Conservation (phyloP, 1,140 invertebrate genomes). For the Drosophila prosaltans region DNA sequence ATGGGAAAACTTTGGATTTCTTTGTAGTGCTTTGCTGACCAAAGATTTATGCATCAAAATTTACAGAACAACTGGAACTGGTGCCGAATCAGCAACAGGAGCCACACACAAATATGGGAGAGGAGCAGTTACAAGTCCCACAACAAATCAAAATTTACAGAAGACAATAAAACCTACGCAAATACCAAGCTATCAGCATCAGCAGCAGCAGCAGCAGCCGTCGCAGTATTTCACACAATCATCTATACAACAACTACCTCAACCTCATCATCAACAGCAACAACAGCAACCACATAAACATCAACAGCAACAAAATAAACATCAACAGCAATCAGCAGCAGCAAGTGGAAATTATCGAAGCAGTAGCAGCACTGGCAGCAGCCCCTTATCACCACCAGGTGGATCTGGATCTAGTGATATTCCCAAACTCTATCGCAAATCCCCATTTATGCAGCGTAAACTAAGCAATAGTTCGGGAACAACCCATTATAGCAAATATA, state of each 20-base stretch:
- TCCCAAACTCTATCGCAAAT: conserved; percentile 74
- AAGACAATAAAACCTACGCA: conserved; percentile 77
- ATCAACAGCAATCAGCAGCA: conserved; percentile 55
- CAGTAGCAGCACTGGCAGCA: conserved; percentile 36
- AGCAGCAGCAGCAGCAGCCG: conserved; percentile 50
- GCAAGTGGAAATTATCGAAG: conserved; percentile 48
- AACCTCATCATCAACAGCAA: conserved; percentile 48
- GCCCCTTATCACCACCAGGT: conserved; percentile 41
- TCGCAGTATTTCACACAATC: conserved; percentile 74
- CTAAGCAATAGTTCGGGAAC: conserved; percentile 61
- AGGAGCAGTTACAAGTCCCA: conserved; percentile 30
- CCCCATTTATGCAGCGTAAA: conserved; percentile 80
- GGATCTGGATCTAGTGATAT: conserved; percentile 41
- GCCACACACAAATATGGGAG: conserved; percentile 43
- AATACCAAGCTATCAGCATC: conserved; percentile 76
- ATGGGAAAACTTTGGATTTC: background rate
- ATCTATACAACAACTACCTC: conserved; percentile 82
- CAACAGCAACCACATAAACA: conserved; percentile 52
- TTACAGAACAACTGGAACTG: conserved; percentile 21
- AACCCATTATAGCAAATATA: conserved; percentile 49
- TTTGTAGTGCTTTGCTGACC: background rate
- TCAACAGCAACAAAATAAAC: conserved; percentile 57
- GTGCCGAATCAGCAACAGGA: conserved; percentile 19
- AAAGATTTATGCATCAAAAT: conserved; percentile 22
- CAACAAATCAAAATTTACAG: conserved; percentile 33